These are phyloP conservation scores for Progne subis DNA, from an alignment of 2,113 vertebrate species.

Conservation along the genomic window DNA sequence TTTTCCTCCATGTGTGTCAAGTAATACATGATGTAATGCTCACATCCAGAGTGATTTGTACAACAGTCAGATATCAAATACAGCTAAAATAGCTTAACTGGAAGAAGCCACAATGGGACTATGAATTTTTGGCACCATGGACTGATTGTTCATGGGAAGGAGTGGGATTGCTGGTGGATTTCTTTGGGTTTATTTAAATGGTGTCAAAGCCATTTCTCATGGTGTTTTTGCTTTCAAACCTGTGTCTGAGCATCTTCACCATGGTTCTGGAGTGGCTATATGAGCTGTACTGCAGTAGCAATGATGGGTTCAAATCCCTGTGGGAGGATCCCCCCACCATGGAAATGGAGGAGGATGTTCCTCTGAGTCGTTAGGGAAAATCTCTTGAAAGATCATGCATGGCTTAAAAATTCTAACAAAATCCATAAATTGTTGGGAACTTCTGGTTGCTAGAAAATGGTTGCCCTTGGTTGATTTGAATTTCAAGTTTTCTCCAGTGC, in stretches of 20 bases:
- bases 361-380: background rate
- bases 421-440: background rate
- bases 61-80: background rate
- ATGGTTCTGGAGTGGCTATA: rapidly evolving
- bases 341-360: background rate
- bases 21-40: background rate
- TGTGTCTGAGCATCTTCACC: background rate
- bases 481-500: background rate
- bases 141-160: background rate
- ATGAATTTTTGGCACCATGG: background rate
- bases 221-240: background rate
- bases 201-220: background rate
- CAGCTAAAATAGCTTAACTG: background rate
- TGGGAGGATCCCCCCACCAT: rapidly evolving
- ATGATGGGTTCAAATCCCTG: rapidly evolving
- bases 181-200: background rate
- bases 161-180: background rate
- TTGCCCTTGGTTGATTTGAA: background rate
- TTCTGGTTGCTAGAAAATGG: background rate
- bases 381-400: background rate
- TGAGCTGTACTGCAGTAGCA: background rate
- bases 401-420: background rate
- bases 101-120: background rate
- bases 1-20: background rate
- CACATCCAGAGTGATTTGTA: background rate